These are phyloP conservation scores for Periophthalmodon schlosseri DNA, from an alignment of 2,113 vertebrate genomes.

Conservation along the genomic window DNA sequence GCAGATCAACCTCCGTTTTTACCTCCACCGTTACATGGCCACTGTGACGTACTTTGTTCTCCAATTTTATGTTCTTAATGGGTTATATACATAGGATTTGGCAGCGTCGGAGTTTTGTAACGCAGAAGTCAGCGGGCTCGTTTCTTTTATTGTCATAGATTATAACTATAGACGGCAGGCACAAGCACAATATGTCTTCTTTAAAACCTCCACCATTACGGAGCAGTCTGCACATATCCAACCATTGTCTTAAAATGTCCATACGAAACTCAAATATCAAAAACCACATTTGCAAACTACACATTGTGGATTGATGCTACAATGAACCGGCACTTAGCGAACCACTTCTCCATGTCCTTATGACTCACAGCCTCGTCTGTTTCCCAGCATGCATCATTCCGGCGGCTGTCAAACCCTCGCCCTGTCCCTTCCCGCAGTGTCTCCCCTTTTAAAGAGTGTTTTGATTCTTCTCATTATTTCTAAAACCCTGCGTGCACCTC, in stretches of 20 bases:
- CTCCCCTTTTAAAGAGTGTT: constrained; percentile 5
- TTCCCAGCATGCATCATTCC: constrained; percentile 44
- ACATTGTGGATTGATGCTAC: neutral
- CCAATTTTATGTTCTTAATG: too few relatives aligned
- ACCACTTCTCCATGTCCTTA: constrained; percentile 8
- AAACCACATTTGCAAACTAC: neutral
- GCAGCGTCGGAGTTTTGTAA: too few relatives aligned
- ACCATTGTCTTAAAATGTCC: neutral
- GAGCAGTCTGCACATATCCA: too few relatives aligned
- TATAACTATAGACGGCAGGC: too few relatives aligned
- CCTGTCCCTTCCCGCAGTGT: constrained; percentile 22
- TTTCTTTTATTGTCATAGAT: too few relatives aligned
- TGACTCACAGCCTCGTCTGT: constrained; percentile 19
- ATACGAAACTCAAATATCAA: neutral
- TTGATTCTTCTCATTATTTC: constrained; percentile 59
- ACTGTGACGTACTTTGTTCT: too few relatives aligned
- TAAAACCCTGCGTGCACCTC: constrained; percentile 38
- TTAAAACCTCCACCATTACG: too few relatives aligned
- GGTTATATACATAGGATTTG: too few relatives aligned
- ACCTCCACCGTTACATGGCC: too few relatives aligned
- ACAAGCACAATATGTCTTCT: too few relatives aligned
- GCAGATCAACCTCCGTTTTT: too few relatives aligned
- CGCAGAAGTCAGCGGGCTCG: too few relatives aligned
- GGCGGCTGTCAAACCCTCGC: constrained; percentile 33
- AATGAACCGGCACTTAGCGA: constrained; percentile 3